These are phyloP conservation scores for Drosophila grimshawi DNA, from an alignment of 1,140 invertebrate genomes.

Conservation along the genomic window DNA sequence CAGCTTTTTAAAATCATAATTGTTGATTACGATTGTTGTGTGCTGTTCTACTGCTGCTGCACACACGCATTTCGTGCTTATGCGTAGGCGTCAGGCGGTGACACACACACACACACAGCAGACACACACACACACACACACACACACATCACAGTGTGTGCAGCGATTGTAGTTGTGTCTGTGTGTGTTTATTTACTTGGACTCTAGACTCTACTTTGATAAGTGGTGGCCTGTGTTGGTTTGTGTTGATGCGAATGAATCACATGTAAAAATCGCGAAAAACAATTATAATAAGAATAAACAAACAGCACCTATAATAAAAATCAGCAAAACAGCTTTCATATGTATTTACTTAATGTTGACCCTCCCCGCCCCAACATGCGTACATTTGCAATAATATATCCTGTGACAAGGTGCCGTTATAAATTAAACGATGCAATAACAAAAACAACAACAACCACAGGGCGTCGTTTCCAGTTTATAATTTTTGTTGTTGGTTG, in stretches of 20 bases:
- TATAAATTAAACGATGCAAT: conserved; percentile 3
- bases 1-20: conserved; percentile 35
- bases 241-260: conserved; percentile 45
- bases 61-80: conserved; percentile 37
- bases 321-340: conserved; percentile 1
- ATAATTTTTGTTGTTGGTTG: not conserved
- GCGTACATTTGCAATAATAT: not conserved
- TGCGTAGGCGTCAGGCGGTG: conserved; percentile 34
- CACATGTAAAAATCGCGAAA: conserved; percentile 44
- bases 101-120: not conserved
- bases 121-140: not conserved
- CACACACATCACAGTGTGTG: conserved; percentile 1
- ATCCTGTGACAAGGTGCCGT: conserved; percentile 13
- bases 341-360: conserved; percentile 3
- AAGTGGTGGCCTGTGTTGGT: conserved; percentile 21
- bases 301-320: not conserved
- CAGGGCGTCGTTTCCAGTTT: conserved; percentile 4
- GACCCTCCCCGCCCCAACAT: not conserved
- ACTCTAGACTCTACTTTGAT: conserved; percentile 52
- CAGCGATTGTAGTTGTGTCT: conserved; percentile 5
- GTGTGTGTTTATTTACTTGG: conserved; percentile 46
- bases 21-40: conserved; percentile 42
- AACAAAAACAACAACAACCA: conserved; percentile 19
- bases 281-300: conserved; percentile 16
- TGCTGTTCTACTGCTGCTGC: not conserved